Evolutionary conservation across 2,888 invertebrate species (phyloP), one percentile per base, ranked within the genome.

Genomic region (Gandaritis pyraliata): DNA sequence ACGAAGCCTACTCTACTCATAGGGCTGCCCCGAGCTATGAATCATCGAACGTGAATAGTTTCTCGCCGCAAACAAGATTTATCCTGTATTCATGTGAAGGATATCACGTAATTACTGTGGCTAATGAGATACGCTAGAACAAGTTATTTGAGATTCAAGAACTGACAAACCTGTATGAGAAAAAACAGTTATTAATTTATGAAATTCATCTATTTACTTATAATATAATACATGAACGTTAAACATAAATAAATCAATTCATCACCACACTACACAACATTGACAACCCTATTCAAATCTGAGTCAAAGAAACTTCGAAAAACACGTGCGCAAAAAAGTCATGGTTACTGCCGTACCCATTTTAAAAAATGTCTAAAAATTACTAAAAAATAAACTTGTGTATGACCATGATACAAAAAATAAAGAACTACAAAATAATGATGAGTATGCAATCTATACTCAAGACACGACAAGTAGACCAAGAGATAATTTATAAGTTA

Each of bases 11-110:
- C 73, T 78, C 73, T 73, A 67, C 73, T 78, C 48, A 51, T 45
- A 89, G 88, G 90, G 90, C 73, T 88, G 88, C 81, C 84, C 76
- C 65, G 75, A 75, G 77, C 81, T 71, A 68, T 75, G 72, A 83
- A 82, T 84, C 81, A 83, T 79, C 73, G 75, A 72, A 68, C 77
- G 74, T 81, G 82, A 82, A 83, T 86, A 83, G 83, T 85, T 83
- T 79, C 78, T 76, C 75, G 76, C 78, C 73, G 71, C 72, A 79
- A 82, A 85, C 78, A 73, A 82, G 81, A 77, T 78, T 73, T 70
- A 75, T 75, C 73, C 75, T 71, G 71, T 80, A 81, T 79, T 77
- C 79, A 78, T 81, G 74, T 80, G 80, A 79, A 80, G 15, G 18
- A 33, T 45, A 79, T 82, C 79, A 78, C 80, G 78, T 82, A 80